Evolutionary conservation across 2,888 invertebrate species (phyloP).

Genomic region (Nymphalis polychloros): DNA sequence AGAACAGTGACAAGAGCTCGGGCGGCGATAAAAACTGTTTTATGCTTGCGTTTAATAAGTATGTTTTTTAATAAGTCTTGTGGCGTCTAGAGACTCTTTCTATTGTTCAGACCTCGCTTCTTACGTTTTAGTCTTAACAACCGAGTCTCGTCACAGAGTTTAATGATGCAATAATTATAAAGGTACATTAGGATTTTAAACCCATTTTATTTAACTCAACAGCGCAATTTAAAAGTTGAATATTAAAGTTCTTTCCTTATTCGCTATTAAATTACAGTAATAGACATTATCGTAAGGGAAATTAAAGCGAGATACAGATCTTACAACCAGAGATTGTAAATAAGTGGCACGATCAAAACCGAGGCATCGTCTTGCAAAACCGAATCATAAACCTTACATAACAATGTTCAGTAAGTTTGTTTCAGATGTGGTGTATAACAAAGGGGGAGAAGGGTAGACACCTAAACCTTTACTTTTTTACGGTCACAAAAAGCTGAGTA

Average conservation of each 20-base stretch:
- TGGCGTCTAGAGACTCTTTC: constrained; percentile 32
- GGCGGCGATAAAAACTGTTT: constrained; percentile 37
- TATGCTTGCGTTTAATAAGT: constrained; percentile 37
- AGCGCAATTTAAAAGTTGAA: constrained; percentile 15
- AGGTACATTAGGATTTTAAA: constrained; percentile 29
- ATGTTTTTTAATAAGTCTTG: constrained; percentile 35
- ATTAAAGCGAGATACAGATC: not conserved
- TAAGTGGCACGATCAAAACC: not conserved
- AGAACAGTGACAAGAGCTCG: constrained; percentile 43
- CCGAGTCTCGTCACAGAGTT: constrained; percentile 16
- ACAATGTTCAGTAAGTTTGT: constrained; percentile 6
- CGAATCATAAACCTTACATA: not conserved
- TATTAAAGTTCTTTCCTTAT: constrained; percentile 15
- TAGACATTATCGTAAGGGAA: not conserved
- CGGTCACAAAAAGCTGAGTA: constrained; percentile 66
- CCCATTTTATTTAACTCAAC: constrained; percentile 24
- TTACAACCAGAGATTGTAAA: not conserved
- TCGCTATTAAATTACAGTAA: not conserved
- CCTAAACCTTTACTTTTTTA: constrained; percentile 54
- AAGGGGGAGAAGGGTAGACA: constrained; percentile 30
- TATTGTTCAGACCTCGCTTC: constrained; percentile 31
- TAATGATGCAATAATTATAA: constrained; percentile 31
- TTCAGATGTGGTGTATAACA: constrained; percentile 40
- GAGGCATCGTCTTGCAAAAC: not conserved
- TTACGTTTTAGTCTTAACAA: constrained; percentile 28